Percentiles rank a stretch among this genome's conserved stretches.
phyloP scores from a whole-genome alignment of 2,113 vertebrate species.

The Toxotes chatareus region DNA sequence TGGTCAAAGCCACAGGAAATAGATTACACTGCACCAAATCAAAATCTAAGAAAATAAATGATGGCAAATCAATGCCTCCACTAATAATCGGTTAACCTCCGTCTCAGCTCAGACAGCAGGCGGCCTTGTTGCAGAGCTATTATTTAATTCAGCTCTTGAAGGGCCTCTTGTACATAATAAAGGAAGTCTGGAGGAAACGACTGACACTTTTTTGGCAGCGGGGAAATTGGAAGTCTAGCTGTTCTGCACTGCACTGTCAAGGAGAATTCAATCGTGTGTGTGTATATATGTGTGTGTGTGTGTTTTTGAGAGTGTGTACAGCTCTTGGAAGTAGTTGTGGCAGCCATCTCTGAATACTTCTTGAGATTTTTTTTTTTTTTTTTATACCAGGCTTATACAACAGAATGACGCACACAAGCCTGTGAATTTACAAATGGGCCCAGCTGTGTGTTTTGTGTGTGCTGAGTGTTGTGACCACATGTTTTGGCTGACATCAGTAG shows the following conservation, averaged over 20 bases:
- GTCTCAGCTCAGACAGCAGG: constrained; percentile 32
- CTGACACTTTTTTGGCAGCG: constrained; percentile 66
- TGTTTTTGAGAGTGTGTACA: neutral
- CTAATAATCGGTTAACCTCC: constrained; percentile 19
- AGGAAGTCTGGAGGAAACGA: constrained; percentile 55
- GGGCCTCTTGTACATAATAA: constrained; percentile 56
- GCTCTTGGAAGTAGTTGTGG: constrained; percentile 28
- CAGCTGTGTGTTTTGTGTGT: constrained; percentile 40
- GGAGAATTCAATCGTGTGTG: constrained; percentile 54
- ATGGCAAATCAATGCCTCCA: constrained; percentile 43
- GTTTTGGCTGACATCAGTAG: constrained; percentile 52
- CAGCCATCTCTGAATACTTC: constrained; percentile 22
- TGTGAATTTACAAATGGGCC: constrained; percentile 19
- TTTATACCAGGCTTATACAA: constrained; percentile 17
- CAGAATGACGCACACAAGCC: constrained; percentile 19
- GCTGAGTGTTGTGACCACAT: constrained; percentile 23
- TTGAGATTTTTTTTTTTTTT: constrained; percentile 4
- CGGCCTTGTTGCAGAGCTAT: constrained; percentile 30
- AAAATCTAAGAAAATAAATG: constrained; percentile 41
- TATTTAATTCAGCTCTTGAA: constrained; percentile 46
- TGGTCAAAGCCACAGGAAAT: constrained; percentile 35
- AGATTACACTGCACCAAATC: constrained; percentile 16
- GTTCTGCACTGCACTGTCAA: constrained; percentile 64
- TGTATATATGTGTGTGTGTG: constrained; percentile 2
- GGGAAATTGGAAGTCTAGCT: constrained; percentile 52